Conservation (phyloP, 2,113 vertebrate genomes). For the Brachypodius melanocephalos region DNA sequence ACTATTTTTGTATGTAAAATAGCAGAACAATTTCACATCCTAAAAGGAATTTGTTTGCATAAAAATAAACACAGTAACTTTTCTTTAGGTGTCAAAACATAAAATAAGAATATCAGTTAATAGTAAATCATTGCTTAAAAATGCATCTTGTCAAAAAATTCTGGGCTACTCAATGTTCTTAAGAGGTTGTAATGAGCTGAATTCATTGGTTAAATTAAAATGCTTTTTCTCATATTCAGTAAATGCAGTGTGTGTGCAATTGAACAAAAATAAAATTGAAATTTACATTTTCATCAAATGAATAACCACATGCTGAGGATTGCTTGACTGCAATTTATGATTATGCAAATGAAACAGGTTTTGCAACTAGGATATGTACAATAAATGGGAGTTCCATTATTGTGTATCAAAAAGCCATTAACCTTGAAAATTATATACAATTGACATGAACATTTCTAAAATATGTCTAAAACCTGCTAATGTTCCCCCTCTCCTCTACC, state of each 20-base stretch:
- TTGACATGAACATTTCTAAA: conserved; percentile 60
- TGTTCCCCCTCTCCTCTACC: background rate
- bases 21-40: background rate
- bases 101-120: background rate
- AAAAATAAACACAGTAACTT: background rate
- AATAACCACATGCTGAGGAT: conserved; percentile 67
- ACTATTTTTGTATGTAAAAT: background rate
- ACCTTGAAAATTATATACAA: conserved; percentile 69
- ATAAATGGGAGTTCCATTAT: conserved; percentile 66
- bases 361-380: conserved; percentile 60
- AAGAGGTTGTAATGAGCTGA: conserved; percentile 51
- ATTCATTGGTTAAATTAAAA: conserved; percentile 68
- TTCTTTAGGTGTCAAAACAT: background rate
- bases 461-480: conserved; percentile 11
- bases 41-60: background rate
- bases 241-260: conserved; percentile 51
- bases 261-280: conserved; percentile 72
- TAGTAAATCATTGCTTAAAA: background rate
- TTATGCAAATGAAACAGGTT: conserved; percentile 73
- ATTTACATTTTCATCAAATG: conserved; percentile 70
- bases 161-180: conserved; percentile 19
- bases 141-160: background rate
- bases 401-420: conserved; percentile 69
- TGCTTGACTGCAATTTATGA: conserved; percentile 72
- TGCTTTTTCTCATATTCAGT: conserved; percentile 59